Base-by-base conservation (phyloP, 1,140 invertebrate species). In the Thereuonema tuberculata region DNA sequence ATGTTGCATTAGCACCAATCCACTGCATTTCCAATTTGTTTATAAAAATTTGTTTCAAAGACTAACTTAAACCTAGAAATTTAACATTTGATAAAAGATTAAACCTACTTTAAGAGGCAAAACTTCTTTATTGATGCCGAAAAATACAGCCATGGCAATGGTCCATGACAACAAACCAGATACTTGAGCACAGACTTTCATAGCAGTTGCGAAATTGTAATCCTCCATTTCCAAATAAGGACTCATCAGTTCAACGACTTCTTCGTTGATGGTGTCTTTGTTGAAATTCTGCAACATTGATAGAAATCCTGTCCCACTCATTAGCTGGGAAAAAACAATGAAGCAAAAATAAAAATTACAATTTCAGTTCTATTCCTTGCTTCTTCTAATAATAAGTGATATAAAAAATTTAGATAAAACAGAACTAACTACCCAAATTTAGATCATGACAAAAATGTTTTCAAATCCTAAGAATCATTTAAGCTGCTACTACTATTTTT, bases 131-230 rank as follows among this genome's bases (percentile, higher is more conserved):
- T 93, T 93, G 27, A 91, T 73, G 29, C 77, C 77, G 71, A 85
- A 93, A 71, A 92, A 93, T 17, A 81, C 77, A 1, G 82, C 79
- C 88, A 93, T 92, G 1, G 89, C 84, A 60, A 86, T 83, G 0
- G 89, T 92, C 90, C 90, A 93, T 2, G 84, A 83, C 59, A 89
- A 80, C 2, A 93, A 76, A 62, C 89, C 89, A 58, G 88, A 87
- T 1, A 93, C 89, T 69, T 92, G 89, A 56, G 87, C 88, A 70
- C 88, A 91, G 67, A 88, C 88, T 63, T 83, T 80, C 70, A 85
- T 86, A 0, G 89, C 90, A 2, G 80, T 82, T 67, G 90, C 86
- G 59, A 83, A 83, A 43, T 79, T 91, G 64, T 91, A 93, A 50
- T 83, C 75, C 52, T 81, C 81, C 72, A 82, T 86, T 50, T 70